phyloP scores from a whole-genome alignment of 2,888 invertebrate species.

The Pseudeuparius sepicola region DNA sequence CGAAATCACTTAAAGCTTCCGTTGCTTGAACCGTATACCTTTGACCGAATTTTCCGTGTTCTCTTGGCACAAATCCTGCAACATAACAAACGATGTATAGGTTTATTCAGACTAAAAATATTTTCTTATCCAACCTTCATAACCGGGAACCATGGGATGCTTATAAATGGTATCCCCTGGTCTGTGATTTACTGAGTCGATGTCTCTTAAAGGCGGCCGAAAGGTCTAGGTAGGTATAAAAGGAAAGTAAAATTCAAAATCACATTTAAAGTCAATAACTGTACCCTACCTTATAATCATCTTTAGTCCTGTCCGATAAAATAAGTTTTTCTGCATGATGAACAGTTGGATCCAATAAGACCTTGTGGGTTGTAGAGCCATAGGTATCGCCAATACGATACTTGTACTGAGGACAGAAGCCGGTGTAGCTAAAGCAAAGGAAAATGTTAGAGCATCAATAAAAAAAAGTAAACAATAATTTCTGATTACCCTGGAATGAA shows the following conservation, averaged over 20 bases:
- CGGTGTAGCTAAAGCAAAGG: slow-evolving; percentile 52
- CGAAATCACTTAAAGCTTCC: slow-evolving; percentile 63
- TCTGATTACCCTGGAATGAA: slow-evolving; percentile 57
- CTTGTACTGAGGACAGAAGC: slow-evolving; percentile 66
- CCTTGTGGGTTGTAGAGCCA: slow-evolving; percentile 63
- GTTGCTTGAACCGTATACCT: slow-evolving; percentile 62
- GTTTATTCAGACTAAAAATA: too few relatives aligned
- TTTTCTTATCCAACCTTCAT: slow-evolving; percentile 49
- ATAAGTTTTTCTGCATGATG: slow-evolving; percentile 62
- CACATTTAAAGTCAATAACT: slow-evolving; percentile 2
- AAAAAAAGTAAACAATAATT: not conserved
- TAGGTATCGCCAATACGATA: slow-evolving; percentile 67
- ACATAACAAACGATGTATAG: too few relatives aligned
- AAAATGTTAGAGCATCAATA: slow-evolving; percentile 1
- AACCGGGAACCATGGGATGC: slow-evolving; percentile 65
- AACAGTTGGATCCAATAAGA: slow-evolving; percentile 62
- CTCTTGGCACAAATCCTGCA: slow-evolving; percentile 55
- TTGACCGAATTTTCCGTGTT: slow-evolving; percentile 58
- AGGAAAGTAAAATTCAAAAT: slow-evolving; percentile 5
- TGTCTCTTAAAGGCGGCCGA: slow-evolving; percentile 54
- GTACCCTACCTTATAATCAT: slow-evolving; percentile 51
- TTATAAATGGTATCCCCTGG: slow-evolving; percentile 60
- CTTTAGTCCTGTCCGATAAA: slow-evolving; percentile 51
- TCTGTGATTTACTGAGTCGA: slow-evolving; percentile 53
- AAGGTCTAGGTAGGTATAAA: slow-evolving; percentile 43